Percentiles rank a stretch among this genome's conserved stretches.
These are phyloP conservation scores for Poecilobothrus nobilitatus DNA, from an alignment of 2,888 invertebrate genomes.

Conservation along the genomic window DNA sequence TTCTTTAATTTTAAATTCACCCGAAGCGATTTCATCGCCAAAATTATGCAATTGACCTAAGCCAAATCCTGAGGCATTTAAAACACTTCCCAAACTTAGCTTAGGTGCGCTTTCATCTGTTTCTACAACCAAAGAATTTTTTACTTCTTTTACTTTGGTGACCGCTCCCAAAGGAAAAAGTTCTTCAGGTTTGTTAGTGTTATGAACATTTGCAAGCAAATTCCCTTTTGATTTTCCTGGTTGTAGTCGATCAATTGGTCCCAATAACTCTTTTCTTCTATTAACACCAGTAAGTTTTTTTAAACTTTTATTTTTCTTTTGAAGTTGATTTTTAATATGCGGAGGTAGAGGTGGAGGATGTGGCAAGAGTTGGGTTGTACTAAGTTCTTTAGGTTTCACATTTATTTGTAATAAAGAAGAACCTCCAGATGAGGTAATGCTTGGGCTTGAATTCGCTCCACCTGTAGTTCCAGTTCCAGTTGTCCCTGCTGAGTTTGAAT, in stretches of 20 bases:
- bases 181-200: constrained; percentile 53
- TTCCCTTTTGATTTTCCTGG: constrained; percentile 85
- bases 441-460: neutral
- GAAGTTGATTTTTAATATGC: constrained; percentile 40
- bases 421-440: constrained; percentile 19
- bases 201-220: constrained; percentile 60
- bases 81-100: constrained; percentile 74
- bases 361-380: constrained; percentile 37
- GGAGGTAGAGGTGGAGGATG: constrained; percentile 42
- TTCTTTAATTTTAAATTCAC: constrained; percentile 27
- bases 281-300: constrained; percentile 37
- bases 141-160: constrained; percentile 50
- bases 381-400: constrained; percentile 34
- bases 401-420: constrained; percentile 23
- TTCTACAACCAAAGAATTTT: constrained; percentile 51
- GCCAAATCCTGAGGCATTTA: constrained; percentile 61
- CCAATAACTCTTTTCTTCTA: constrained; percentile 62
- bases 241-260: constrained; percentile 74
- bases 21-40: constrained; percentile 43
- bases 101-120: constrained; percentile 65
- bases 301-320: constrained; percentile 40
- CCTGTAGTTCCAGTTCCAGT: neutral
- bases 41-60: constrained; percentile 61
- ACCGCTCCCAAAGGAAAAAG: constrained; percentile 47
- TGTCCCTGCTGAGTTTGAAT: neutral